Conservation (phyloP, 2,888 invertebrate species). For the Sussaba pulchella region DNA sequence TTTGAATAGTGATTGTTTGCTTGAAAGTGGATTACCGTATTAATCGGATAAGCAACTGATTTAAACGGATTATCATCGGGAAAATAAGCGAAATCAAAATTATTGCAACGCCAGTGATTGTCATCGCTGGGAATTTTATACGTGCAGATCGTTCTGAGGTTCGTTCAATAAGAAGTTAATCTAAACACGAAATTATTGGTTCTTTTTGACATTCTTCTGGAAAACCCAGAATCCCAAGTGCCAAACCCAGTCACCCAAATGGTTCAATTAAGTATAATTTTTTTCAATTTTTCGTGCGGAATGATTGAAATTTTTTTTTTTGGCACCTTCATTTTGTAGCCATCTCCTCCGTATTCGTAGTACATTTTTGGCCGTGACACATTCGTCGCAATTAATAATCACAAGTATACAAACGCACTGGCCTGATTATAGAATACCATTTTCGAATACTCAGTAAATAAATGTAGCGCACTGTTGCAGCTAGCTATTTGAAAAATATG, state of each 20-base stretch:
- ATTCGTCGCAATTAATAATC: neutral
- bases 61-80: neutral
- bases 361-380: too few relatives aligned
- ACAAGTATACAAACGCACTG: slow-evolving; percentile 15
- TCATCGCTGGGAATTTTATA: slow-evolving; percentile 21
- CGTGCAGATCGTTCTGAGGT: slow-evolving; percentile 19
- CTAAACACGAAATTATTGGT: too few relatives aligned
- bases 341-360: too few relatives aligned
- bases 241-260: too few relatives aligned
- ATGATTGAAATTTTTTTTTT: too few relatives aligned
- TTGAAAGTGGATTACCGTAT: neutral
- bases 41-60: neutral
- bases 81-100: slow-evolving; percentile 2
- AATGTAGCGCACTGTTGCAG: slow-evolving; percentile 3
- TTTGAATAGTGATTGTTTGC: neutral
- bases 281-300: too few relatives aligned
- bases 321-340: too few relatives aligned
- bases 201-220: too few relatives aligned
- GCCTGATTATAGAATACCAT: slow-evolving; percentile 33
- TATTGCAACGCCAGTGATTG: neutral
- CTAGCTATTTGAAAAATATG: slow-evolving; percentile 8
- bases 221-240: too few relatives aligned
- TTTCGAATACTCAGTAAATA: neutral
- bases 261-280: too few relatives aligned
- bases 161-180: neutral